These are phyloP conservation scores for Dendrocincla tyrannina DNA, from an alignment of 2,797 vertebrate genomes.

Conservation along the genomic window DNA sequence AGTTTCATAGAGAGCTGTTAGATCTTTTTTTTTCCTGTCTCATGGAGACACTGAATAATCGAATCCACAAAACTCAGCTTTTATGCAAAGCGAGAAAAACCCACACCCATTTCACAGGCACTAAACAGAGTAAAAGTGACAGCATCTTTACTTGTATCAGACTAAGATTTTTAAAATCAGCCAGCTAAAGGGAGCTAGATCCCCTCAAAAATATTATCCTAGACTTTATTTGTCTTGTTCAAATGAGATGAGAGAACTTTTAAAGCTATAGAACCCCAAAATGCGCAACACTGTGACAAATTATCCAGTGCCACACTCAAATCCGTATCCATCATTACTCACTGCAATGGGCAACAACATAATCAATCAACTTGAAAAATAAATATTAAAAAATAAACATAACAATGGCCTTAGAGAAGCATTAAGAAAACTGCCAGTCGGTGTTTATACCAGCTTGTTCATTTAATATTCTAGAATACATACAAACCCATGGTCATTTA, in stretches of 20 bases:
- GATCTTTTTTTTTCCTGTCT: neutral
- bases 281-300: neutral
- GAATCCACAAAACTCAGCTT: neutral
- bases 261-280: neutral
- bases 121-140: neutral
- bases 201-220: neutral
- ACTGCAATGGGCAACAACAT: neutral
- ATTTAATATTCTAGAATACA: conserved; percentile 21
- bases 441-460: neutral
- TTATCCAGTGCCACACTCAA: neutral
- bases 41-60: neutral
- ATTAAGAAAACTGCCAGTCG: neutral
- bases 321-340: neutral
- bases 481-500: neutral
- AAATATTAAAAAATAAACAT: neutral
- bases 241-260: neutral
- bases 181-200: neutral
- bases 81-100: neutral
- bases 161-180: neutral
- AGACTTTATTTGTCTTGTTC: neutral
- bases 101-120: neutral
- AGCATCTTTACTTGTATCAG: neutral
- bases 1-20: neutral
- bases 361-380: conserved; percentile 6
- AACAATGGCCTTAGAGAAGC: conserved; percentile 6